A percentile compares a stretch with the other conserved stretches of the same genome.
Evolutionary conservation across 2,888 invertebrate species (phyloP).

Genomic region (Creontiades dilutus): DNA sequence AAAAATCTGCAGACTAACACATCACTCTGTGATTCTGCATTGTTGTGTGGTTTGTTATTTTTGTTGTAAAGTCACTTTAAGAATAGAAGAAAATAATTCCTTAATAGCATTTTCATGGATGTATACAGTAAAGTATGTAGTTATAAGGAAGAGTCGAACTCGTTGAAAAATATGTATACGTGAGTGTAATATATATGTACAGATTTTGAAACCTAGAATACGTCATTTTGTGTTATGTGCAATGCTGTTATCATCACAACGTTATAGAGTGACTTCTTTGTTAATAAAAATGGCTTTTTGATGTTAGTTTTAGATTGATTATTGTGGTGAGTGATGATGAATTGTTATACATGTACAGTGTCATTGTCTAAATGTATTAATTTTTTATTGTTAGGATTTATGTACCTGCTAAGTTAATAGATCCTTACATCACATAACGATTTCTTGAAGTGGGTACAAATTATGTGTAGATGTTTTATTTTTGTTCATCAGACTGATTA

Average conservation of each 20-base stretch:
- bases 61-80: background rate
- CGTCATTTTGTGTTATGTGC: background rate
- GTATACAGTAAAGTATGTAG: background rate
- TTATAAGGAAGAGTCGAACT: background rate
- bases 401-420: background rate
- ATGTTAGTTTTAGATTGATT: background rate
- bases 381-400: background rate
- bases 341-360: background rate
- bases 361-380: background rate
- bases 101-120: background rate
- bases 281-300: background rate
- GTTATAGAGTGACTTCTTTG: background rate
- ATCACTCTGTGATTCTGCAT: no score
- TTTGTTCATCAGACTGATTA: background rate
- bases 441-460: background rate
- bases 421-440: background rate
- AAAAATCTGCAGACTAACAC: no score
- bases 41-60: background rate
- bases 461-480: background rate
- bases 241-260: constrained; percentile 17
- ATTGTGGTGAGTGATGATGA: background rate
- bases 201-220: background rate
- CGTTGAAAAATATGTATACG: background rate
- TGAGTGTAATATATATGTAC: constrained; percentile 1
- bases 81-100: background rate